Conservation (phyloP, 2,888 invertebrate species). For the Eubasilissa splendida region DNA sequence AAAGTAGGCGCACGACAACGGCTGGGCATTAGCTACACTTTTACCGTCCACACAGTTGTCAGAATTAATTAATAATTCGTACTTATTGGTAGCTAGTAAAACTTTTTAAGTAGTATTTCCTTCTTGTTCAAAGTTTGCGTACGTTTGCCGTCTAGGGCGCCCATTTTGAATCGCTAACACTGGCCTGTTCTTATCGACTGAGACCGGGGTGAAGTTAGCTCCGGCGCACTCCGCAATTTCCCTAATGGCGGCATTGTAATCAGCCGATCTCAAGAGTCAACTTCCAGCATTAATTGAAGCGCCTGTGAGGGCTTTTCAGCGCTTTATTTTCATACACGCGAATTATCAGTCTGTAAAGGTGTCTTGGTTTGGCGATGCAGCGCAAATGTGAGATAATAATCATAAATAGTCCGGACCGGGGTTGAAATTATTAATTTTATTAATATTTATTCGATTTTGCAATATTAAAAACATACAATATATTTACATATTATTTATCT, state of each 20-base stretch:
- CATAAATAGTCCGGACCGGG: too few relatives aligned
- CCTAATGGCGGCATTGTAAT: conserved; percentile 36
- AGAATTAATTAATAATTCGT: too few relatives aligned
- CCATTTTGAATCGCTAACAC: background rate
- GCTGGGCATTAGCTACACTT: too few relatives aligned
- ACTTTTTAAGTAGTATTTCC: background rate
- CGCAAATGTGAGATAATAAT: too few relatives aligned
- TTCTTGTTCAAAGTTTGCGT: background rate
- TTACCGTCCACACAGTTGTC: too few relatives aligned
- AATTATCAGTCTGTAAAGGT: conserved; percentile 8
- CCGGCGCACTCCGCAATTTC: conserved; percentile 15
- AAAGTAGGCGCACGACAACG: too few relatives aligned
- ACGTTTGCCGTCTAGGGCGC: background rate
- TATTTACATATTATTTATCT: too few relatives aligned
- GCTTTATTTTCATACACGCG: conserved; percentile 19
- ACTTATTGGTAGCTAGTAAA: too few relatives aligned
- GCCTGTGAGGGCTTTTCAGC: conserved; percentile 18
- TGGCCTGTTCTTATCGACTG: conserved; percentile 27
- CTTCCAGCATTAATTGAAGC: conserved; percentile 35
- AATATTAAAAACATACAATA: too few relatives aligned
- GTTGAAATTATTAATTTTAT: too few relatives aligned
- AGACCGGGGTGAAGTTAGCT: conserved; percentile 24
- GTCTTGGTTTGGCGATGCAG: background rate
- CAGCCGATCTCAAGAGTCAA: conserved; percentile 35
- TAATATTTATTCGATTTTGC: too few relatives aligned